Conservation (phyloP, 2,888 invertebrate species). For the Cerceris rybyensis region DNA sequence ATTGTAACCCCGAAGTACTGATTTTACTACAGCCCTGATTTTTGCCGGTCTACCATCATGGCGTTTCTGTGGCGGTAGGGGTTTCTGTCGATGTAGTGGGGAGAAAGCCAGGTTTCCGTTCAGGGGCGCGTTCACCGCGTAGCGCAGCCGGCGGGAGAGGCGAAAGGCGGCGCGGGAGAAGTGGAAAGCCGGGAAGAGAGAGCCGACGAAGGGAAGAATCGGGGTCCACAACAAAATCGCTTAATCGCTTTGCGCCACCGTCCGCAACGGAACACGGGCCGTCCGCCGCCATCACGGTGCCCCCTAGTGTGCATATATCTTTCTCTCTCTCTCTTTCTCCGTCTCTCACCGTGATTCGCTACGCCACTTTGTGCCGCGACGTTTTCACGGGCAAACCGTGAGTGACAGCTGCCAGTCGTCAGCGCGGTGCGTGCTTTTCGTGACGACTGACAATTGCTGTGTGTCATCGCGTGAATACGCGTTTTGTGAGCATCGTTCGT, state of each 20-base stretch:
- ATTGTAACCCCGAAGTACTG: neutral
- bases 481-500: slow-evolving; percentile 31
- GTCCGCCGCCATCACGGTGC: slow-evolving; percentile 72
- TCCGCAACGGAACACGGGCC: slow-evolving; percentile 73
- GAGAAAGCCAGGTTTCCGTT: slow-evolving; percentile 74
- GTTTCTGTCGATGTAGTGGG: slow-evolving; percentile 42
- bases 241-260: slow-evolving; percentile 82
- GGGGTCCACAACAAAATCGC: slow-evolving; percentile 82
- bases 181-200: slow-evolving; percentile 78
- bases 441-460: slow-evolving; percentile 51
- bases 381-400: slow-evolving; percentile 72
- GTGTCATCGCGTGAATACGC: slow-evolving; percentile 54
- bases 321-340: slow-evolving; percentile 50
- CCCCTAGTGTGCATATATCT: slow-evolving; percentile 67
- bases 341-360: slow-evolving; percentile 64
- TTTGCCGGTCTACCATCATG: slow-evolving; percentile 47
- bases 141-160: slow-evolving; percentile 76
- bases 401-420: slow-evolving; percentile 75
- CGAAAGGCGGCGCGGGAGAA: slow-evolving; percentile 78
- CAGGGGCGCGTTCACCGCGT: slow-evolving; percentile 72
- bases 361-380: slow-evolving; percentile 69
- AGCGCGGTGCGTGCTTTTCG: slow-evolving; percentile 64
- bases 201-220: slow-evolving; percentile 78
- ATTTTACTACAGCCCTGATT: slow-evolving; percentile 54
- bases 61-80: slow-evolving; percentile 48